Conservation (phyloP, 2,113 vertebrate genomes). For the Sylvilagus bachmani region DNA sequence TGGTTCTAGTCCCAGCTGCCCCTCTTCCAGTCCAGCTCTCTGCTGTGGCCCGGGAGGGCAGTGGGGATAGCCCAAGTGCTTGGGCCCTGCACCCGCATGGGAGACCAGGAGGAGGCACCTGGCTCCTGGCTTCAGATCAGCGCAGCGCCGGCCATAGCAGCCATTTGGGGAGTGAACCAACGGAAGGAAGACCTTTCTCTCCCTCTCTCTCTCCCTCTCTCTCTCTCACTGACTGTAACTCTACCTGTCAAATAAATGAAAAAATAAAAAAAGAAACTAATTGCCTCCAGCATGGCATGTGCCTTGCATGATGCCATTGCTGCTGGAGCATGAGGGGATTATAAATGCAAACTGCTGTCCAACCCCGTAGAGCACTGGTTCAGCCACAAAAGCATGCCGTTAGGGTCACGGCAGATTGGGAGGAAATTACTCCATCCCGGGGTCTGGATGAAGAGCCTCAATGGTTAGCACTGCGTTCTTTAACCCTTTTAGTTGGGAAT, state of each 20-base stretch:
- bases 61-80: too few relatives aligned
- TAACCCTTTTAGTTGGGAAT: constrained; percentile 90
- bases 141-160: too few relatives aligned
- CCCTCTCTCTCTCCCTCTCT: too few relatives aligned
- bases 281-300: constrained; percentile 91
- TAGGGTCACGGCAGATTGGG: constrained; percentile 89
- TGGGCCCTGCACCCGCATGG: too few relatives aligned
- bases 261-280: constrained; percentile 83
- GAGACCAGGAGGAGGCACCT: too few relatives aligned
- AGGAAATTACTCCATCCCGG: constrained; percentile 90
- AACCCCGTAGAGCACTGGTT: constrained; percentile 93
- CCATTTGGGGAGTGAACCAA: too few relatives aligned
- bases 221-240: too few relatives aligned
- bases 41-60: too few relatives aligned
- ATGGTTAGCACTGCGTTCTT: constrained; percentile 91
- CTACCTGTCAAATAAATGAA: constrained; percentile 75
- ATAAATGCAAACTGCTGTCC: constrained; percentile 91
- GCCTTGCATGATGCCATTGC: constrained; percentile 90
- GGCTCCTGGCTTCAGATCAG: too few relatives aligned
- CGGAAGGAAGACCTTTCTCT: too few relatives aligned
- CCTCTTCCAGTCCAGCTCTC: too few relatives aligned
- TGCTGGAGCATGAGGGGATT: constrained; percentile 92
- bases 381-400: constrained; percentile 92
- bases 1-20: too few relatives aligned
- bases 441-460: constrained; percentile 90